These are phyloP conservation scores for Drosophila borealis DNA, from an alignment of 2,888 invertebrate species.

Conservation along the genomic window DNA sequence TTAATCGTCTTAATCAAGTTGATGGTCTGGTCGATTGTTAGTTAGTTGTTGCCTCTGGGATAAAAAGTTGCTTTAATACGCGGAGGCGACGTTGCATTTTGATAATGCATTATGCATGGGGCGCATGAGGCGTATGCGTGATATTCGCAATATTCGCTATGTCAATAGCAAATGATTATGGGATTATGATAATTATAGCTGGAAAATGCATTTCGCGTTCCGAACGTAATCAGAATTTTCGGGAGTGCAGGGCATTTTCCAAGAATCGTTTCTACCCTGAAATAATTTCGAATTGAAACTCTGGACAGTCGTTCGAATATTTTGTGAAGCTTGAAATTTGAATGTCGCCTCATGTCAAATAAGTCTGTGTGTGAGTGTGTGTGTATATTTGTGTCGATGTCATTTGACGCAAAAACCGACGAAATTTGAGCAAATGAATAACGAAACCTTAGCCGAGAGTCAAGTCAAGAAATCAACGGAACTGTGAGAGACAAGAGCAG, in stretches of 20 bases:
- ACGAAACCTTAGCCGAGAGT: constrained; percentile 22
- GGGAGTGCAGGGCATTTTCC: constrained; percentile 38
- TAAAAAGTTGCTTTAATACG: constrained; percentile 10
- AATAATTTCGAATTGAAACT: constrained; percentile 31
- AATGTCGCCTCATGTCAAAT: constrained; percentile 45
- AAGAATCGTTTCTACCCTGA: constrained; percentile 43
- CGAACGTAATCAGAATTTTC: constrained; percentile 22
- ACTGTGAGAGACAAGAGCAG: constrained; percentile 11
- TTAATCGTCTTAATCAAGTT: constrained; percentile 54
- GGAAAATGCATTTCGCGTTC: constrained; percentile 14
- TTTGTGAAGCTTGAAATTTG: constrained; percentile 54
- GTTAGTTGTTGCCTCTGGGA: background rate
- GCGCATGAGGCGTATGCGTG: constrained; percentile 41
- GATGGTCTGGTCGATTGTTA: constrained; percentile 27
- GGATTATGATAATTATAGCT: constrained; percentile 6
- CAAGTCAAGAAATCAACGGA: constrained; percentile 23
- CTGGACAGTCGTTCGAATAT: constrained; percentile 23
- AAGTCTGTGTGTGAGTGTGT: constrained; percentile 1
- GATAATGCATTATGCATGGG: constrained; percentile 10
- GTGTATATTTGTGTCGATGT: constrained; percentile 16
- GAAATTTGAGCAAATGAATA: constrained; percentile 57
- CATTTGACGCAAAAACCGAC: constrained; percentile 49
- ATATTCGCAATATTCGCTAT: constrained; percentile 10
- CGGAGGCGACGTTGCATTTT: background rate
- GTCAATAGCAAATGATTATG: constrained; percentile 12